Evolutionary conservation across 1,140 invertebrate genomes (phyloP).

Genomic region (Saxidomus purpurata): DNA sequence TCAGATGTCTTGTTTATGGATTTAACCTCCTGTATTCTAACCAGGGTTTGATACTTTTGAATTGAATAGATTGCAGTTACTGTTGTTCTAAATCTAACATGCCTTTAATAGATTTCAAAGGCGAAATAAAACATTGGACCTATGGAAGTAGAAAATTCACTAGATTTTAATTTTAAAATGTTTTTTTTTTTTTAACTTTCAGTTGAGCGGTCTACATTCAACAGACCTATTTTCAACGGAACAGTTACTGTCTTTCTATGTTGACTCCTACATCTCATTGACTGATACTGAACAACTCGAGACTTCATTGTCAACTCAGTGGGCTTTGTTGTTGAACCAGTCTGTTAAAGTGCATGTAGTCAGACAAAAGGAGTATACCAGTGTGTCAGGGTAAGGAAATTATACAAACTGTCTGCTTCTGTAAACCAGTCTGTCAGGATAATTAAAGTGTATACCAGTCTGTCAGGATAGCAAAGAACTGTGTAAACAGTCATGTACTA

Average conservation of each 20-base stretch:
- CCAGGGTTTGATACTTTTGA: too few species aligned
- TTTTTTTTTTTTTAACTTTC: too few species aligned
- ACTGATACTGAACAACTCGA: slow-evolving; percentile 11
- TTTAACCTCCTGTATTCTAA: too few species aligned
- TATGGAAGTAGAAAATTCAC: too few species aligned
- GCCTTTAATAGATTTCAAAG: too few species aligned
- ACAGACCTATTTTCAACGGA: slow-evolving; percentile 1
- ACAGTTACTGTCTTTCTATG: slow-evolving; percentile 9
- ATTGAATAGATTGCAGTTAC: too few species aligned
- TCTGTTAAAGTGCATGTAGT: slow-evolving; percentile 39
- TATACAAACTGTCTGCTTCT: too few species aligned
- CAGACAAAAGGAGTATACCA: slow-evolving; percentile 56
- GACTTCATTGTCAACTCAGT: background rate
- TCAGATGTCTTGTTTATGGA: too few species aligned
- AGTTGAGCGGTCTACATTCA: background rate
- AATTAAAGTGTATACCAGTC: background rate
- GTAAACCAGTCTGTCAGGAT: background rate
- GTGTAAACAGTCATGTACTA: too few species aligned
- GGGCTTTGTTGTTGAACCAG: background rate
- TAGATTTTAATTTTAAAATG: too few species aligned
- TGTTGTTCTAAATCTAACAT: too few species aligned
- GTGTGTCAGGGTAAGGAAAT: slow-evolving; percentile 22
- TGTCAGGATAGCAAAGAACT: background rate
- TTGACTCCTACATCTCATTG: slow-evolving; percentile 22
- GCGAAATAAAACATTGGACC: too few species aligned